Conservation (phyloP, 2,113 vertebrate genomes). For the Oreocharis arfaki region DNA sequence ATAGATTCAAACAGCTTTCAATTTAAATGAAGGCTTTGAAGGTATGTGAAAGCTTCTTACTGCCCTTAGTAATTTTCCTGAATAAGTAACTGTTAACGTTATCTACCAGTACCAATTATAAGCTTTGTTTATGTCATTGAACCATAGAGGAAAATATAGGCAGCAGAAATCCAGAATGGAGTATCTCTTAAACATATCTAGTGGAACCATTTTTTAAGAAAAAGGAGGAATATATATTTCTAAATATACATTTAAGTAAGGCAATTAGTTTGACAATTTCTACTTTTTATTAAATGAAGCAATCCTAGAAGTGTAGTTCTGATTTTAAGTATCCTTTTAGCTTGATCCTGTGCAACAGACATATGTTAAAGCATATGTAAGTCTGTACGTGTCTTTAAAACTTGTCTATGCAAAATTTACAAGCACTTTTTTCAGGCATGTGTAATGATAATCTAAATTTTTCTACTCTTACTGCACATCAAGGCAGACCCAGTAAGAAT, state of each 20-base stretch:
- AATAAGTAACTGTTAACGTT: not conserved
- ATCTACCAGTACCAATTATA: not conserved
- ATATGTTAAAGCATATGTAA: not conserved
- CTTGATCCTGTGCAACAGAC: not conserved
- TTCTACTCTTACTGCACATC: not conserved
- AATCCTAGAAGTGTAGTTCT: not conserved
- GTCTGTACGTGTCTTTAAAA: not conserved
- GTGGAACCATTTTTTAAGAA: not conserved
- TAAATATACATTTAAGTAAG: not conserved
- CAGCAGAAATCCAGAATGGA: not conserved
- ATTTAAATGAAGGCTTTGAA: not conserved
- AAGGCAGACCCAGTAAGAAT: not conserved
- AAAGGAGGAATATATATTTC: not conserved
- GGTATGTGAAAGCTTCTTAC: not conserved
- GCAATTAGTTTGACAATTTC: not conserved
- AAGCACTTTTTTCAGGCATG: not conserved
- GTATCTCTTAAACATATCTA: not conserved
- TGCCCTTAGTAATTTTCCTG: not conserved
- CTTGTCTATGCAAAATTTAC: not conserved
- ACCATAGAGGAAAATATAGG: not conserved
- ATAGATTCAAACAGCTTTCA: not conserved
- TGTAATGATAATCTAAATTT: not conserved
- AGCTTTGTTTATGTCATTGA: not conserved
- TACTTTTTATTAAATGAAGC: not conserved
- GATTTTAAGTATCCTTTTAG: not conserved